phyloP scores from a whole-genome alignment of 2,888 invertebrate genomes.

The Orthosia gracilis region DNA sequence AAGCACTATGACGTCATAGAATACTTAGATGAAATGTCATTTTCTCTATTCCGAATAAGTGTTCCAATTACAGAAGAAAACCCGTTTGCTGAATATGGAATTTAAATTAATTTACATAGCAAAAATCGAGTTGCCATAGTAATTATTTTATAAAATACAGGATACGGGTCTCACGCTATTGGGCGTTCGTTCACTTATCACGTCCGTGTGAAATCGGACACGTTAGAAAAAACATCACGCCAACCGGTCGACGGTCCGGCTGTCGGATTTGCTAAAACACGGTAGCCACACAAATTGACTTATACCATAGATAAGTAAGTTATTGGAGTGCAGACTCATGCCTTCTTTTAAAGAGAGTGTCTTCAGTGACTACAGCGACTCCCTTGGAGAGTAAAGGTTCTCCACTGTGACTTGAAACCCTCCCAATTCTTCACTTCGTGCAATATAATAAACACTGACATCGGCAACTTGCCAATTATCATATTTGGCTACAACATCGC shows the following conservation, averaged over 20 bases:
- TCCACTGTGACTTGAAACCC: background rate
- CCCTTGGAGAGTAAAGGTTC: background rate
- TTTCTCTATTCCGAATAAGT: background rate
- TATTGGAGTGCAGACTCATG: slow-evolving; percentile 6
- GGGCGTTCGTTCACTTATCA: slow-evolving; percentile 73
- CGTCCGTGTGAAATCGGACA: slow-evolving; percentile 77
- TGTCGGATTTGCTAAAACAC: slow-evolving; percentile 72
- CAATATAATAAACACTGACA: too few species aligned
- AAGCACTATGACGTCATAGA: background rate
- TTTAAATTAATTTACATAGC: slow-evolving; percentile 22
- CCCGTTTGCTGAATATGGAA: background rate
- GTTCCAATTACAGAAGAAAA: slow-evolving; percentile 7
- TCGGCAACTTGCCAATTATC: too few species aligned
- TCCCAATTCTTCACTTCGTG: background rate
- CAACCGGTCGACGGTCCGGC: slow-evolving; percentile 71
- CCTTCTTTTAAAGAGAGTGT: too few species aligned
- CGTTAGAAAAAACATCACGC: slow-evolving; percentile 71
- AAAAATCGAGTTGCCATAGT: slow-evolving; percentile 60
- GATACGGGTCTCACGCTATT: slow-evolving; percentile 73
- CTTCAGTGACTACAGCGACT: too few species aligned
- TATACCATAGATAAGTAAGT: slow-evolving; percentile 13
- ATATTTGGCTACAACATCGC: background rate
- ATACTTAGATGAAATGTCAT: background rate
- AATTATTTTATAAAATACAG: slow-evolving; percentile 62
- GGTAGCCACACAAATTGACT: slow-evolving; percentile 55